Conservation (phyloP, 2,797 vertebrate genomes). For the Salarias fasciatus region DNA sequence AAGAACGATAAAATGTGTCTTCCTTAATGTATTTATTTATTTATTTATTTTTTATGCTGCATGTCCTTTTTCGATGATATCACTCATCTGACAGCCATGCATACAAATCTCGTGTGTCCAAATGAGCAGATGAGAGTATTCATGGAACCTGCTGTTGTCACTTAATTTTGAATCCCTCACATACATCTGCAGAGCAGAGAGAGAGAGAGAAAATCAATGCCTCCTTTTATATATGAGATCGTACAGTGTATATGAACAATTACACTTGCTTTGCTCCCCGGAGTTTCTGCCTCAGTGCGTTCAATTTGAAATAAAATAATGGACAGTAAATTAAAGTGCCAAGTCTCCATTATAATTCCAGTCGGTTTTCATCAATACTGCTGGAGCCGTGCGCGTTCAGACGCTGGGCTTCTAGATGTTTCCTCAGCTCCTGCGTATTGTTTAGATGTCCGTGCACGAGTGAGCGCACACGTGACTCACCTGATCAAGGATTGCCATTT, state of each 20-base stretch:
- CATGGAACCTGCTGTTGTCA: conserved; percentile 7
- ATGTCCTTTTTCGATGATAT: too few relatives aligned
- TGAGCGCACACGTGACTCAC: too few relatives aligned
- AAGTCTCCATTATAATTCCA: background rate
- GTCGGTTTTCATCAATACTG: background rate
- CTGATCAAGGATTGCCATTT: too few relatives aligned
- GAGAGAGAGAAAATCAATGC: background rate
- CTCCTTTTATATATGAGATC: background rate
- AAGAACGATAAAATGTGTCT: too few relatives aligned
- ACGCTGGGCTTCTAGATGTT: too few relatives aligned
- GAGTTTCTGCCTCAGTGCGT: background rate
- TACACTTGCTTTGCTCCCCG: background rate
- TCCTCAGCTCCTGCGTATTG: too few relatives aligned
- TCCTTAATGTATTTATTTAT: too few relatives aligned
- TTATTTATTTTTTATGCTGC: too few relatives aligned
- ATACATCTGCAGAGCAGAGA: background rate
- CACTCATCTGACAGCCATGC: too few relatives aligned
- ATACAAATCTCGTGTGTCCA: too few relatives aligned
- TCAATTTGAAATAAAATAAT: conserved; percentile 1
- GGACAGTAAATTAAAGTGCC: background rate
- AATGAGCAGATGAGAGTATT: conserved; percentile 4
- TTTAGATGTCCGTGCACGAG: too few relatives aligned
- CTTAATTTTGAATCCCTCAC: background rate
- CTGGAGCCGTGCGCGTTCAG: background rate
- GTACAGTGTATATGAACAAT: background rate